These are phyloP conservation scores for Holcopasites calliopsidis DNA, from an alignment of 1,140 invertebrate genomes.

Conservation along the genomic window DNA sequence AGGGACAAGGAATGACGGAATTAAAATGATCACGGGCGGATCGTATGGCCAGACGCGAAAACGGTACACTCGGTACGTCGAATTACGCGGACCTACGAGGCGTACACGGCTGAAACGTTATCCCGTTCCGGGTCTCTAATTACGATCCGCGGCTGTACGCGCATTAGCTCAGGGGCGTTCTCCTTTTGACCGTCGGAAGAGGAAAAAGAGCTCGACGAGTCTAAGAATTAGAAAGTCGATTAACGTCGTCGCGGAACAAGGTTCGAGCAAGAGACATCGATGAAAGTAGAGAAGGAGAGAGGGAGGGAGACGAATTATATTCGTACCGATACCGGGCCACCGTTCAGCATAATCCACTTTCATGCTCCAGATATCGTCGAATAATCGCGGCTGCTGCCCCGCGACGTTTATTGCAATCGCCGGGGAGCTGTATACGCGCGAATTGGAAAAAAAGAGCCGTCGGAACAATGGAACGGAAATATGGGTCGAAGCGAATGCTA, in stretches of 20 bases:
- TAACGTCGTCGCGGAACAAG: background rate
- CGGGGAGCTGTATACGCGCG: background rate
- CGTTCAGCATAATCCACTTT: constrained; percentile 52
- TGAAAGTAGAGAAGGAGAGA: constrained; percentile 44
- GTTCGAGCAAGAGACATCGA: constrained; percentile 20
- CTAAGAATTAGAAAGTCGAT: constrained; percentile 41
- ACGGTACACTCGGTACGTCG: background rate
- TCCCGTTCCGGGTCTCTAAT: constrained; percentile 49
- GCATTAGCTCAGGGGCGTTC: constrained; percentile 30
- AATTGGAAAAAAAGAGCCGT: background rate
- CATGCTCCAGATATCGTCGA: constrained; percentile 52
- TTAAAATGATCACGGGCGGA: background rate
- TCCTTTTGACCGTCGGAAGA: constrained; percentile 5
- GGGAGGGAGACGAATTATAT: constrained; percentile 38
- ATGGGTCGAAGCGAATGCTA: background rate
- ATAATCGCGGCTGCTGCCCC: constrained; percentile 27
- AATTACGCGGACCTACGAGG: constrained; percentile 16
- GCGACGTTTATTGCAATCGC: constrained; percentile 10
- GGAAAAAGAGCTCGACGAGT: background rate
- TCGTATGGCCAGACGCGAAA: background rate
- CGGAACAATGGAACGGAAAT: constrained; percentile 9
- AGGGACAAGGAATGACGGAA: background rate
- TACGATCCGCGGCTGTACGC: constrained; percentile 40
- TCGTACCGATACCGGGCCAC: background rate
- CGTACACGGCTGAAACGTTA: constrained; percentile 33